These are phyloP conservation scores for Ctenicera cuprea DNA, from an alignment of 2,888 invertebrate genomes.

Conservation along the genomic window DNA sequence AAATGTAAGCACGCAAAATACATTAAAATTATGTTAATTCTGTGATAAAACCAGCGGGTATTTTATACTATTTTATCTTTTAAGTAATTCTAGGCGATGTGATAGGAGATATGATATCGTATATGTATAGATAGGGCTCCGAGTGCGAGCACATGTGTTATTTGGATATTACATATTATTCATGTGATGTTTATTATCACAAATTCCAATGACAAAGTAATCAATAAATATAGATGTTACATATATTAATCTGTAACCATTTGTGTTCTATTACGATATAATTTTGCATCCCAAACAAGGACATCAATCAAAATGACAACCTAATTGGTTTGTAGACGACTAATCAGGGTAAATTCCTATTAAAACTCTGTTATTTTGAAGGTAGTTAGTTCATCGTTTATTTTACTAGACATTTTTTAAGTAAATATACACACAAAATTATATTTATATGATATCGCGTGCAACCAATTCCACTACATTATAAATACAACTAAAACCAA, in stretches of 20 bases:
- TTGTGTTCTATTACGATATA: slow-evolving; percentile 35
- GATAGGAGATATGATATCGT: too few species aligned
- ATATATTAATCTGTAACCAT: slow-evolving; percentile 38
- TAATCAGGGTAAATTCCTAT: slow-evolving; percentile 11
- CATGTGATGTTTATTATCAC: background rate
- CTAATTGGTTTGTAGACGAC: slow-evolving; percentile 24
- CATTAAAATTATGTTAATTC: slow-evolving; percentile 23
- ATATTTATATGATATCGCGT: too few species aligned
- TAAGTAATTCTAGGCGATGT: too few species aligned
- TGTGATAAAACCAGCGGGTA: background rate
- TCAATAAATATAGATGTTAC: slow-evolving; percentile 39
- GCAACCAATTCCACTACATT: too few species aligned
- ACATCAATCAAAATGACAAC: slow-evolving; percentile 41
- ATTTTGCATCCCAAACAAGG: slow-evolving; percentile 33
- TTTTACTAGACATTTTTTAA: too few species aligned
- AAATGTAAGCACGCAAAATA: slow-evolving; percentile 17
- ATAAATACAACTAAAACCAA: too few species aligned
- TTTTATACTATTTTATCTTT: background rate
- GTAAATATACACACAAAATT: too few species aligned
- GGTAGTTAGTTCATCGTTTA: background rate
- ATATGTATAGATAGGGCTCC: too few species aligned
- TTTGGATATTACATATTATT: background rate
- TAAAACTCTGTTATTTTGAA: background rate
- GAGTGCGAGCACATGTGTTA: background rate
- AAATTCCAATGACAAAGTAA: slow-evolving; percentile 27